Base-by-base conservation (phyloP, 2,888 invertebrate species). In the Eudasyphora cyanicolor region DNA sequence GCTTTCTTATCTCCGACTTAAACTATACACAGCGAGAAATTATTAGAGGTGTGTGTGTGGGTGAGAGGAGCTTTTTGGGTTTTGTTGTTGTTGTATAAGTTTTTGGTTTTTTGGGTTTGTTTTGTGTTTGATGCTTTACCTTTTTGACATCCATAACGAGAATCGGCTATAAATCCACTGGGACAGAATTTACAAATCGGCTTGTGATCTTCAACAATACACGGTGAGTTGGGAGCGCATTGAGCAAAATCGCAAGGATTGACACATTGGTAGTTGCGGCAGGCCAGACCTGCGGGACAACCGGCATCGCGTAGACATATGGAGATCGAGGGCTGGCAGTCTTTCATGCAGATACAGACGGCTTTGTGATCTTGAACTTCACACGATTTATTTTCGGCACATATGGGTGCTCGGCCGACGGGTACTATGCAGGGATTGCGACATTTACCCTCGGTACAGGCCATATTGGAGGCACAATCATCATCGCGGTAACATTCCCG, bases 101-200 rank as follows among this genome's bases (percentile, higher is more conserved):
- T 69, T 76, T 77, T 84, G 67, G 60, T 85, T 24, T 76, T 84
- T 76, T 82, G n/a, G n/a, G 75, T 85, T 73, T 82, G 62, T 82
- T 78, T 80, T 83, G 84, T 84, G 86, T 85, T 88, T 87, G 88
- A 92, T 93, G 88, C 88, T 94, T 97, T 98, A 98, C 98, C 97
- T 97, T 97, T 97, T 93, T 96, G 95, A 94, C 98, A 98, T 96
- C 97, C 97, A 94, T 96, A 96, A 94, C 95, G 95, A 92, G 96
- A 95, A 94, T 98, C 97, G 93, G 96, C 96, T 94, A 95, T 95
- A 94, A 96, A 98, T 94, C 97, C 98, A 93, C 95, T 95, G 91
- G 98, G 97, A 94, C 98, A 98, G 95, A 97, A 97, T 95, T 97
- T 97, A 96, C 98, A 98, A 93, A 96, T 95, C 89, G 98, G 96